These are phyloP conservation scores for Ichneumoninae sp. DNA, from an alignment of 2,888 invertebrate species.

Conservation along the genomic window DNA sequence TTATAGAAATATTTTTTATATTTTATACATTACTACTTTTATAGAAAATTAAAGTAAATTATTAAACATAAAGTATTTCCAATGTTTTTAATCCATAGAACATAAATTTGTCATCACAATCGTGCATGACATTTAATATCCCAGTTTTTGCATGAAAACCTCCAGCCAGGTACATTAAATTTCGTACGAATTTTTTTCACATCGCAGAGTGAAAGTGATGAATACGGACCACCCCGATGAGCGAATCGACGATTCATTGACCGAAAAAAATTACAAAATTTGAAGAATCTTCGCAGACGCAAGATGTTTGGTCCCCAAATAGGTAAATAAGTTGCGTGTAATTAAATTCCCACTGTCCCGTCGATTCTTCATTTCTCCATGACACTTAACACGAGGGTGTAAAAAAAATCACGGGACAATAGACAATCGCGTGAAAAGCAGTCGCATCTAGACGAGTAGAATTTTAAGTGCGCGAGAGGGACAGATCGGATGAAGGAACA, in stretches of 20 bases:
- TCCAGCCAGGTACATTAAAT: too few relatives aligned
- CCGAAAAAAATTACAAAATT: background rate
- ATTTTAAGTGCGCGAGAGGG: conserved; percentile 43
- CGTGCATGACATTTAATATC: too few relatives aligned
- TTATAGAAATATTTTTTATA: too few relatives aligned
- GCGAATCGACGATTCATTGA: background rate
- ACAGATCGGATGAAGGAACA: conserved; percentile 41
- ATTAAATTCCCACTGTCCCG: background rate
- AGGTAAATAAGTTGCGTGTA: background rate
- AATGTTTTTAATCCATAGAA: too few relatives aligned
- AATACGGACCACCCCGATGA: too few relatives aligned
- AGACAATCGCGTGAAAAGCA: conserved; percentile 16
- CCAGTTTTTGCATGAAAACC: too few relatives aligned
- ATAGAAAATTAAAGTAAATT: too few relatives aligned
- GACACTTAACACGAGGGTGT: background rate
- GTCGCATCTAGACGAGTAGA: conserved; percentile 2
- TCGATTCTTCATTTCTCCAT: background rate
- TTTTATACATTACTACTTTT: too few relatives aligned
- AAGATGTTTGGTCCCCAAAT: background rate
- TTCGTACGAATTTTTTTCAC: too few relatives aligned
- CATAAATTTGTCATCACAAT: too few relatives aligned
- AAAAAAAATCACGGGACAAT: conserved; percentile 29
- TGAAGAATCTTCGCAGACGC: background rate
- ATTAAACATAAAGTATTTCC: too few relatives aligned
- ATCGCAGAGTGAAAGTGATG: too few relatives aligned